Evolutionary conservation across 2,888 invertebrate genomes (phyloP).

Genomic region (Therioaphis trifolii): DNA sequence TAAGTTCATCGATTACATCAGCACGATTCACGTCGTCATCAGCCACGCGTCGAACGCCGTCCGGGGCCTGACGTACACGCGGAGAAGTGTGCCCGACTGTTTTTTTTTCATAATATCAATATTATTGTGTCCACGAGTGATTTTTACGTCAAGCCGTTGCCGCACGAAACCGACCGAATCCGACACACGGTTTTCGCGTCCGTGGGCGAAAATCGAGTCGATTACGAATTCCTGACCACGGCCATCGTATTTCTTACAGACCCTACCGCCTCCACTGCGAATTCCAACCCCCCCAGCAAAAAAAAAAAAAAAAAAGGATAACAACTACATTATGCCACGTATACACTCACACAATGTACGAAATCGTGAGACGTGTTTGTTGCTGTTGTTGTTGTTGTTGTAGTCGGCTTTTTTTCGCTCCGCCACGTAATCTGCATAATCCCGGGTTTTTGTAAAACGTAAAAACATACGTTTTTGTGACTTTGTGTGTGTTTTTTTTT

Average conservation of each 20-base stretch:
- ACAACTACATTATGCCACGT: not conserved
- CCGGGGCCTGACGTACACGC: too few relatives aligned
- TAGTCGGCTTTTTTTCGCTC: slow-evolving; percentile 11
- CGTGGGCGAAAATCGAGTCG: not conserved
- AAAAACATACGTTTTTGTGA: slow-evolving; percentile 48
- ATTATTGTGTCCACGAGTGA: too few relatives aligned
- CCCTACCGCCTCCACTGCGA: not conserved
- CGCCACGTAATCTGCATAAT: slow-evolving; percentile 30
- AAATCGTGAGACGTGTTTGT: slow-evolving; percentile 32
- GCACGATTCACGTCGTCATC: too few relatives aligned
- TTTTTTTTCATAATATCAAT: too few relatives aligned
- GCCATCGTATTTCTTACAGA: not conserved
- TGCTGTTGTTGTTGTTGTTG: not conserved
- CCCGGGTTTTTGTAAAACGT: slow-evolving; percentile 39
- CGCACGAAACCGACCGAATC: too few relatives aligned
- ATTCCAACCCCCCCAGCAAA: too few relatives aligned
- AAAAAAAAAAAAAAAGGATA: too few relatives aligned
- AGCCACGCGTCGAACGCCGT: too few relatives aligned
- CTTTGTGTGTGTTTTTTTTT: not conserved
- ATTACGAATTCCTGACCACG: slow-evolving; percentile 33
- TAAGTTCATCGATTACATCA: too few relatives aligned
- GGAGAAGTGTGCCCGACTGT: too few relatives aligned
- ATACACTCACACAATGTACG: not conserved
- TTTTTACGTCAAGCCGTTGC: too few relatives aligned
- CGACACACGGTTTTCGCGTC: too few relatives aligned